These are phyloP conservation scores for Tangara arthus DNA, from an alignment of 2,797 vertebrate genomes.

Conservation along the genomic window DNA sequence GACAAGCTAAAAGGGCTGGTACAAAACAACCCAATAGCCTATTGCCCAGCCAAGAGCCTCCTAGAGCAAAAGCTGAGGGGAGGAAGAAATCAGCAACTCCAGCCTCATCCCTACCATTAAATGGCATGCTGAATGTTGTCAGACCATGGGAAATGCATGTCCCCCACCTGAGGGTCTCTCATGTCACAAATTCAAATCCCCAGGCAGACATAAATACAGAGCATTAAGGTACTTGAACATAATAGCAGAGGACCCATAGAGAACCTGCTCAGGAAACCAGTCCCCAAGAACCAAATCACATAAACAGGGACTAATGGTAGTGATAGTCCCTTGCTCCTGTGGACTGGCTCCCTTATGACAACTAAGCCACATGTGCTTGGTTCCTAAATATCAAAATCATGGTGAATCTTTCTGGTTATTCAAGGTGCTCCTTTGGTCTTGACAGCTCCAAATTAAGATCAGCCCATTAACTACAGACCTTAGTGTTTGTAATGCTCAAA, in stretches of 20 bases:
- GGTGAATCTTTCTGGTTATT: background rate
- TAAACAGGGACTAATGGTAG: background rate
- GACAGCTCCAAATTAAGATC: background rate
- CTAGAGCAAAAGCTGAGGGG: background rate
- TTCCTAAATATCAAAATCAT: background rate
- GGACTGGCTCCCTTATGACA: background rate
- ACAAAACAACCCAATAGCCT: background rate
- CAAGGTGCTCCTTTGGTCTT: background rate
- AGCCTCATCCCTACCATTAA: background rate
- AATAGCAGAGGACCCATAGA: background rate
- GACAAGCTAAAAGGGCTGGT: background rate
- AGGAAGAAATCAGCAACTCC: background rate
- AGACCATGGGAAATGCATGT: background rate
- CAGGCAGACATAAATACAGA: background rate
- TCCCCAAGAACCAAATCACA: background rate
- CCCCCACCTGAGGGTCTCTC: background rate
- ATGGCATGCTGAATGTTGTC: background rate
- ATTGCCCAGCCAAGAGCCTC: background rate
- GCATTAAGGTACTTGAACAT: accelerated
- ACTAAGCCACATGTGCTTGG: background rate
- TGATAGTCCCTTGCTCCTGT: background rate
- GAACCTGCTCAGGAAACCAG: background rate
- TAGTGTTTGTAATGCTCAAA: background rate
- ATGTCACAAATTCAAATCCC: background rate
- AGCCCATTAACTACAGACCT: background rate